Conservation (phyloP, 2,797 vertebrate species). For the Somateria mollissima region DNA sequence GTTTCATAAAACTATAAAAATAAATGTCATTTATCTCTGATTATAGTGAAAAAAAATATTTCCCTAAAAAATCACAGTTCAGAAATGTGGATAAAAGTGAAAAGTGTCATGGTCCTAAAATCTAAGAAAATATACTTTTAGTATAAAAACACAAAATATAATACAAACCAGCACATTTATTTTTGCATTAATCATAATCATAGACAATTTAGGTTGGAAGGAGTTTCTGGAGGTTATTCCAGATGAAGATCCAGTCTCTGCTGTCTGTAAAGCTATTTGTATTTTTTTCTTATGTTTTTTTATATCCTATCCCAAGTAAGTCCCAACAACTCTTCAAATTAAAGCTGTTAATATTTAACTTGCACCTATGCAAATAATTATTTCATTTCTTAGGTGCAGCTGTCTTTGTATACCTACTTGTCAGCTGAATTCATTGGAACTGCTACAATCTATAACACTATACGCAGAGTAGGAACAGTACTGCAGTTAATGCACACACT, state of each 20-base stretch:
- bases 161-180: not conserved
- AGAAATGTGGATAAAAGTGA: not conserved
- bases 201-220: not conserved
- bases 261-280: not conserved
- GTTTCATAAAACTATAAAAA: not conserved
- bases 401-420: conserved; percentile 91
- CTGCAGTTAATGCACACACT: conserved; percentile 96
- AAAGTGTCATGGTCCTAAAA: not conserved
- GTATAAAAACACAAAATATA: not conserved
- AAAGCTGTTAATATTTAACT: not conserved
- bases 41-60: not conserved
- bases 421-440: conserved; percentile 97
- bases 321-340: not conserved
- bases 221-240: not conserved
- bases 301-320: not conserved
- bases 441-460: conserved; percentile 94
- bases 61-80: not conserved
- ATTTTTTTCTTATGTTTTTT: not conserved
- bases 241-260: not conserved
- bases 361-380: not conserved
- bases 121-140: not conserved
- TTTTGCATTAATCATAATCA: not conserved
- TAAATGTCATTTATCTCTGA: rapidly evolving
- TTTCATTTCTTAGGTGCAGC: conserved; percentile 83
- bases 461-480: conserved; percentile 93